Evolutionary conservation across 2,113 vertebrate species (phyloP).

Genomic region (Dasyprocta punctata): DNA sequence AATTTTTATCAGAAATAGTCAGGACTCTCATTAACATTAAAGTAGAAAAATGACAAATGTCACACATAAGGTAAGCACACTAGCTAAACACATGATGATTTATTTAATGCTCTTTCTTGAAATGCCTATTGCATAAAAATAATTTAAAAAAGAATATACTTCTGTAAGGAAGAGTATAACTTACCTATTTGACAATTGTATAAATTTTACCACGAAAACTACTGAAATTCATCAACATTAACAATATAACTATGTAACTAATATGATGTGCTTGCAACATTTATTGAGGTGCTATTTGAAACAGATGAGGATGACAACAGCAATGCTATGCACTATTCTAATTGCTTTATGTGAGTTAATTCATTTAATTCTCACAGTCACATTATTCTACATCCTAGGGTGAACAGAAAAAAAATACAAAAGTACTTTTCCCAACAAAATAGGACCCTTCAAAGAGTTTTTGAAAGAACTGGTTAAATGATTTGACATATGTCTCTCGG

Average conservation of each 20-base stretch:
- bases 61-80: fast-evolving
- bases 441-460: background rate
- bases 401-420: background rate
- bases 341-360: background rate
- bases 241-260: background rate
- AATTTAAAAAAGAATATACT: background rate
- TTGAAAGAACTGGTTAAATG: background rate
- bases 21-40: background rate
- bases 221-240: background rate
- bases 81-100: background rate
- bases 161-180: background rate
- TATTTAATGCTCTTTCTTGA: background rate
- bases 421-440: background rate
- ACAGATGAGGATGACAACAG: background rate
- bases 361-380: background rate
- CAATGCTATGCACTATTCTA: background rate
- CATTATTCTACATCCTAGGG: background rate
- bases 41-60: background rate
- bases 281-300: background rate
- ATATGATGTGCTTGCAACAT: background rate
- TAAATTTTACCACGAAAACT: background rate
- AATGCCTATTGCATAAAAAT: background rate
- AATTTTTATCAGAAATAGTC: background rate
- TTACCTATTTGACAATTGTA: background rate
- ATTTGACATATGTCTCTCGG: background rate